Evolutionary conservation across 2,797 vertebrate genomes (phyloP), one percentile per base, ranked within the genome.

Genomic region (Rhodeus uyekii): DNA sequence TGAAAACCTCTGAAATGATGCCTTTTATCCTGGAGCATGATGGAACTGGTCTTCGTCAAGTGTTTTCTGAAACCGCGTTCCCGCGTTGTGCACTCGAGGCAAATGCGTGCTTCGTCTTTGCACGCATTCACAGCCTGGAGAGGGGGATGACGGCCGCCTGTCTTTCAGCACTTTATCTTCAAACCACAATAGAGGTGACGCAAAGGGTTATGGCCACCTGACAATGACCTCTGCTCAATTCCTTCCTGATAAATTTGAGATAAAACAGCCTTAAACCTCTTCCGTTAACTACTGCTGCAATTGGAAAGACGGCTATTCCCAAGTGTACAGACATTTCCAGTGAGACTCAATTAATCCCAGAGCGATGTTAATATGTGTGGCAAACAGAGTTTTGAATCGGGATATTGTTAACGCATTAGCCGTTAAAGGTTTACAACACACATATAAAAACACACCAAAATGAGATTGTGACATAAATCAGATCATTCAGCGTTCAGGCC

Each of bases 351-450:
- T 78, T 73, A 74, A 67, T 82, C 68, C 36, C 27, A 55, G 34
- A 16, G 71, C 14, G 24, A 80, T 55, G 73, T 53, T 71, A 8
- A 53, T n/a, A 38, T 74, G 76, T 61, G 55, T 67, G 60, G 46
- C 39, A 58, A 64, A 8, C 8, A 16, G 48, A 81, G 76, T 77
- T 83, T 85, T 84, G 58, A 71, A 83, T 72, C 32, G 85, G 87
- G 88, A 87, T 86, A 86, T 88, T 88, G 85, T 87, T 86, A 90
- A 90, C 86, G 76, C 85, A 91, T 92, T 88, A 88, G 86, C 87
- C 82, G 82, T 89, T 91, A 88, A 91, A 88, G 87, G 87, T 93
- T 93, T 92, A 91, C 87, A 90, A 68, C 78, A 53, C 53, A 88
- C 87, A 84, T 76, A 89, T 92, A 91, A 91, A 88, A 89, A 90